Base-by-base conservation (phyloP, 2,113 vertebrate species). In the Scomber japonicus region DNA sequence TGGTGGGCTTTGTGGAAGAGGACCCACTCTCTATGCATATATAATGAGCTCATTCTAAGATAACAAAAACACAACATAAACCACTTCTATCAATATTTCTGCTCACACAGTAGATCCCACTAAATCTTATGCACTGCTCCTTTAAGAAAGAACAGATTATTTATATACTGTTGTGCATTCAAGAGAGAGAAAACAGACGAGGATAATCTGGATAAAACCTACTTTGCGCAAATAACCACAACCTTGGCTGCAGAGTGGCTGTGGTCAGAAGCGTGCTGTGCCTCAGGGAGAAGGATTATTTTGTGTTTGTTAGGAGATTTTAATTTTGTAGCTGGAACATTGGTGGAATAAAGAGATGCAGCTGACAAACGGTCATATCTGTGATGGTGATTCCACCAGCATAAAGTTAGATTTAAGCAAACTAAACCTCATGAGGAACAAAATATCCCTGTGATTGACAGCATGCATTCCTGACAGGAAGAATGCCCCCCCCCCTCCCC, bases 231-330 rank as follows among this genome's bases (percentile, higher is more conserved):
- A 14, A 31, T 21, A 67, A 73, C 53, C 59, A 51, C 57, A 77
- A n/a, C 50, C 51, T 56, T 54, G 54, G 60, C 78, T 53, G 35
- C 45, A 44, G 57, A 78, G 61, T 7, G 1, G 35, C 48, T 77
- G 69, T 45, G 69, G 78, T 75, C 51, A 51, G 3, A 74, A 40
- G 21, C 6, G 10, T 30, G 78, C 55, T 40, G 4, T n/a, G 56
- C 56, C 62, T 19, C 11, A 2, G 72, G 71, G 17, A 27, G 65
- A 40, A 11, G 62, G 71, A 80, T 82, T 76, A 76, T 51, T 51
- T 24, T 3, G 13, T 63, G 21, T 80, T 80, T 82, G 27, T 60
- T 21, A 17, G 44, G 54, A 82, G 75, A 76, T 35, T 35, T 35
- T 35, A 6, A 35, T 35, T 35, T 35, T 35, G 1, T 35, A 35